These are phyloP conservation scores for Vanessa tameamea DNA, from an alignment of 1,140 invertebrate species.

Conservation along the genomic window DNA sequence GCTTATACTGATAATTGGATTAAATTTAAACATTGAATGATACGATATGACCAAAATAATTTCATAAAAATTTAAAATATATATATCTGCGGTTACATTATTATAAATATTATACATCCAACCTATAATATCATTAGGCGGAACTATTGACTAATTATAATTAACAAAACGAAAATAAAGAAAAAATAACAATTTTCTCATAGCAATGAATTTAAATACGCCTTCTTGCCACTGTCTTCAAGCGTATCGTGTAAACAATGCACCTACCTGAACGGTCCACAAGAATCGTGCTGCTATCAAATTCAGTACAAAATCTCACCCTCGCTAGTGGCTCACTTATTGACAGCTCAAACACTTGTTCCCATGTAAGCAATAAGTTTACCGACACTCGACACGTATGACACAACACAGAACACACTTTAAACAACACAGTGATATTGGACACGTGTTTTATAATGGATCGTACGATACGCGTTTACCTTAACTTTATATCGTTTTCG, in stretches of 20 bases:
- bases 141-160: not conserved
- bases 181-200: not conserved
- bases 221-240: too few relatives aligned
- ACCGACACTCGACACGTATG: conserved; percentile 44
- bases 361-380: conserved; percentile 47
- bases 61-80: too few relatives aligned
- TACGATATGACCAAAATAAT: too few relatives aligned
- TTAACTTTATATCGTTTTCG: conserved; percentile 10
- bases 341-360: conserved; percentile 69
- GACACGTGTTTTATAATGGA: not conserved
- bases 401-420: conserved; percentile 42
- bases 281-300: conserved; percentile 34
- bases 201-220: not conserved
- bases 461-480: not conserved
- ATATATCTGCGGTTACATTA: too few relatives aligned
- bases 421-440: conserved; percentile 18
- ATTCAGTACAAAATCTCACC: conserved; percentile 52
- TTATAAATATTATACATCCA: too few relatives aligned
- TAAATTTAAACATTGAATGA: too few relatives aligned
- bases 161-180: not conserved
- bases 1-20: too few relatives aligned
- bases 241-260: not conserved
- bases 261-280: conserved; percentile 31
- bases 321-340: conserved; percentile 54
- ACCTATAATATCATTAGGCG: too few relatives aligned